phyloP scores from a whole-genome alignment of 2,797 vertebrate genomes.

The Eremophila alpestris region DNA sequence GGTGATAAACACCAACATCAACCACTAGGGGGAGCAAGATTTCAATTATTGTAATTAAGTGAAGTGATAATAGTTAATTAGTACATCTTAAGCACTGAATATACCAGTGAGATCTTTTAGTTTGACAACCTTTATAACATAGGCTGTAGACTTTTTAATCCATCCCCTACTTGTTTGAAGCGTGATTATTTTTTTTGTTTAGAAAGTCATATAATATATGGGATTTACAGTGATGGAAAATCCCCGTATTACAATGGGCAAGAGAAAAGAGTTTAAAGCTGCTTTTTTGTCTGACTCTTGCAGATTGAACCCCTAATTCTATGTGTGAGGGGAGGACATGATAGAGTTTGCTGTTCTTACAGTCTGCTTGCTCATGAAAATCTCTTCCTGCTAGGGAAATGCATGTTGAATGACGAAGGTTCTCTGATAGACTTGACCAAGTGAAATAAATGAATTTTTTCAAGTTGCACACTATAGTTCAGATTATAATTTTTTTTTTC shows the following conservation, averaged over 20 bases:
- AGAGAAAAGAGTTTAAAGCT: background rate
- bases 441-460: background rate
- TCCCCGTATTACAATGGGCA: background rate
- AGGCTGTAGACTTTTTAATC: background rate
- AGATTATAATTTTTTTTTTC: background rate
- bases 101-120: background rate
- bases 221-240: background rate
- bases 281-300: background rate
- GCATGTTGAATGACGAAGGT: background rate
- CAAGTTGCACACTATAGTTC: background rate
- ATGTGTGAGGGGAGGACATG: background rate
- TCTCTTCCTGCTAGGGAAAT: background rate
- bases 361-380: background rate
- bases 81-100: background rate
- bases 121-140: background rate
- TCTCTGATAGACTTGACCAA: background rate
- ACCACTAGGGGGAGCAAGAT: conserved; percentile 35
- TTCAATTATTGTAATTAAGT: background rate
- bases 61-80: background rate
- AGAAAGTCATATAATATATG: background rate
- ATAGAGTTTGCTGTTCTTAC: background rate
- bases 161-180: background rate
- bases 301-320: background rate
- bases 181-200: background rate
- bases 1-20: background rate